A percentile compares a stretch with the other conserved stretches of the same genome.
phyloP scores from a whole-genome alignment of 2,797 vertebrate species.

The Chloroceryle inda region DNA sequence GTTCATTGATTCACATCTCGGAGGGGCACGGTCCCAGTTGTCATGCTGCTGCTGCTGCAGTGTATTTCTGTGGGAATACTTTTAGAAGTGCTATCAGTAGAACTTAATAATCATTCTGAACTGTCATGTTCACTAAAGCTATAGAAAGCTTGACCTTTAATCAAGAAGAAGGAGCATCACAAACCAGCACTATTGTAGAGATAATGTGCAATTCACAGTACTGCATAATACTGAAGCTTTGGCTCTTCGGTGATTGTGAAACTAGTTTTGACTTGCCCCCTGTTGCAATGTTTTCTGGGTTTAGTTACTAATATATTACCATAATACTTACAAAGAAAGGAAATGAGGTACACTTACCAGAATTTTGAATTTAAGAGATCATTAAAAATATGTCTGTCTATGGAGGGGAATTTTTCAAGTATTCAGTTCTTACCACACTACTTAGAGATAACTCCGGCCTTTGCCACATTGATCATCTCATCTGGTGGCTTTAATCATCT shows the following conservation, averaged over 20 bases:
- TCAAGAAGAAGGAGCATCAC: slow-evolving; percentile 4
- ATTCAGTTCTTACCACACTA: background rate
- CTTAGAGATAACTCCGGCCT: background rate
- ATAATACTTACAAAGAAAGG: background rate
- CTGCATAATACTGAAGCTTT: background rate
- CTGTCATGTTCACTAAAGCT: background rate
- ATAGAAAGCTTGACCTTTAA: slow-evolving; percentile 46
- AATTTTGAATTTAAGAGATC: background rate
- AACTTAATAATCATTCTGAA: background rate
- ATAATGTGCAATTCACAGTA: background rate
- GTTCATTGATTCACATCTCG: background rate
- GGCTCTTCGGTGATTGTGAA: background rate
- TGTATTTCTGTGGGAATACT: background rate
- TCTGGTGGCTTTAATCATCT: background rate
- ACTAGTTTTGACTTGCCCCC: background rate
- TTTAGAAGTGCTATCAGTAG: background rate
- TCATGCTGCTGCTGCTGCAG: background rate
- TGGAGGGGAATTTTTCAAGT: background rate
- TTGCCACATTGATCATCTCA: background rate
- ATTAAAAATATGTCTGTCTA: background rate
- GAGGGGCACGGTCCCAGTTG: background rate
- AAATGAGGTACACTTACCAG: background rate
- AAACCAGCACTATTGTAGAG: background rate
- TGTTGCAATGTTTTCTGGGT: background rate
- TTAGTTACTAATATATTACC: background rate